A percentile compares a stretch with the other conserved stretches of the same genome.
These are phyloP conservation scores for Fistularia tabacaria DNA, from an alignment of 2,797 vertebrate genomes.

Conservation along the genomic window DNA sequence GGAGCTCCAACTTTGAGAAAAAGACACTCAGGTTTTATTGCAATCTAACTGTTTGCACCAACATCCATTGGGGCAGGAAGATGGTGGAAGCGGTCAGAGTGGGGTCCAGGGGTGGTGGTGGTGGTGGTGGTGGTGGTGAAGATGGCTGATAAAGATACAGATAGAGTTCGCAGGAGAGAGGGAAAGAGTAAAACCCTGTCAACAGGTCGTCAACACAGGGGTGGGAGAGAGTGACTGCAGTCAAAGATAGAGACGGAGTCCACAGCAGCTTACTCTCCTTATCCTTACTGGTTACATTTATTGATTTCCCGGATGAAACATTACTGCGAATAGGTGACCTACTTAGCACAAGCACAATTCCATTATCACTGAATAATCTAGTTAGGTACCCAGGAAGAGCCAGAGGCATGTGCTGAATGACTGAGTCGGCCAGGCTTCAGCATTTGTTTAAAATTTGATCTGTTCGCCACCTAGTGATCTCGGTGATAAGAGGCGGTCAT, in stretches of 20 bases:
- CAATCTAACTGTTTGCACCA: slow-evolving; percentile 26
- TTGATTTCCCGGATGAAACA: slow-evolving; percentile 56
- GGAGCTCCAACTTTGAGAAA: no score
- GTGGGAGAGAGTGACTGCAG: slow-evolving; percentile 3
- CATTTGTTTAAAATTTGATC: slow-evolving; percentile 23
- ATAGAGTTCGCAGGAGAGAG: no score
- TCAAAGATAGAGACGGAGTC: slow-evolving; percentile 6
- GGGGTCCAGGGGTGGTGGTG: slow-evolving; percentile 9
- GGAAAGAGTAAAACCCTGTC: slow-evolving; percentile 9
- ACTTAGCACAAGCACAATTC: slow-evolving; percentile 45
- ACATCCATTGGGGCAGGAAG: slow-evolving; percentile 22
- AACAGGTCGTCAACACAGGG: slow-evolving; percentile 24
- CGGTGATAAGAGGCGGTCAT: background rate
- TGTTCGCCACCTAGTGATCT: slow-evolving; percentile 2
- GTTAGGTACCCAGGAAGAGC: slow-evolving; percentile 24
- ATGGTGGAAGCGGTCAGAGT: slow-evolving; percentile 38
- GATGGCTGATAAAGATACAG: slow-evolving; percentile 1
- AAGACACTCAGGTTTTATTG: slow-evolving; percentile 1
- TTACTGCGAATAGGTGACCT: slow-evolving; percentile 47
- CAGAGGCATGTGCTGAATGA: slow-evolving; percentile 9
- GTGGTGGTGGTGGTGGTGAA: background rate
- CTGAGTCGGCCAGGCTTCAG: slow-evolving; percentile 11
- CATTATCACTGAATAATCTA: slow-evolving; percentile 46
- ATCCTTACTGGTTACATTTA: slow-evolving; percentile 13
- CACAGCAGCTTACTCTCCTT: slow-evolving; percentile 37